Evolutionary conservation across 2,888 invertebrate species (phyloP), one percentile per base, ranked within the genome.

Genomic region (Lamproptera curius): DNA sequence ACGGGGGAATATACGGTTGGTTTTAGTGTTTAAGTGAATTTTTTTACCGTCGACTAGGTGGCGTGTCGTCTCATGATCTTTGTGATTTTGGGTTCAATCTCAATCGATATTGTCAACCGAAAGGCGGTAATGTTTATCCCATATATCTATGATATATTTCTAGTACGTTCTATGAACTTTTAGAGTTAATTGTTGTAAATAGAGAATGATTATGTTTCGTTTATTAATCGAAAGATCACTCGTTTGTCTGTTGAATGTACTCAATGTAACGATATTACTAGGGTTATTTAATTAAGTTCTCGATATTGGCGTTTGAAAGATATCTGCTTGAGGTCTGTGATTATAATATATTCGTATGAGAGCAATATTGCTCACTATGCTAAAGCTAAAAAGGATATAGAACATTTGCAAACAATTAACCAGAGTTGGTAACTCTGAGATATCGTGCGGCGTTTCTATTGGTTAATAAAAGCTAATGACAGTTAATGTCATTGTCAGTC

Each of bases 141-240:
- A 96, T 96, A 96, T 96, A 96, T 96, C 96, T 95, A 96, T 96
- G 96, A 96, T 96, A 96, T 96, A 96, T 96, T 92, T 91, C 88
- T 90, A 90, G 96, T 96, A 96, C 93, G 96, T 96, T 96, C 96
- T 95, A 94, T 96, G 96, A 96, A 96, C 96, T 80, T 76, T 73
- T 85, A 85, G 77, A n/a, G 39, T 70, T 75, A 77, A 34, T 85
- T 74, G 58, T 52, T 84, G 79, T 85, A 83, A 73, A 81, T 76
- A 72, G 4, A 2, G 4, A 31, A 31, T 31, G n/a, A 2, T 31
- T n/a, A n/a, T 52, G 56, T 57, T 57, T 54, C 55, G 51, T 53
- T 45, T 58, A 57, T 51, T 51, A 45, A 53, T 51, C 38, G 42
- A 49, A 46, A 31, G 15, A 11, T 33, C 16, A 37, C 26, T 47